Evolutionary conservation across 2,888 invertebrate species (phyloP).

Genomic region (Latrodectus elegans): DNA sequence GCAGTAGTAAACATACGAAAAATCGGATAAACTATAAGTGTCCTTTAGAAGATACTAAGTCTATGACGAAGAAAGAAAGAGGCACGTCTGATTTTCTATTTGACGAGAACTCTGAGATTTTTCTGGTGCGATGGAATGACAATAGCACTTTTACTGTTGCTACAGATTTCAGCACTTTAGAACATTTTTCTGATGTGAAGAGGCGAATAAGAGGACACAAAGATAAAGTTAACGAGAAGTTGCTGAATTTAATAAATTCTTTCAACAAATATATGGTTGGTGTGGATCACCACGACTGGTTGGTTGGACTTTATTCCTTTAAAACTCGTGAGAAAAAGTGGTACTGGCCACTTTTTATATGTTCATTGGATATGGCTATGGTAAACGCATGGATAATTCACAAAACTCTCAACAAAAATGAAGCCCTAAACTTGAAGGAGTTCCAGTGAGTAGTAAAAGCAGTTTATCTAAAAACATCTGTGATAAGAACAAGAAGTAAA

Average conservation of each 20-base stretch:
- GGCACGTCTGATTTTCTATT: slow-evolving; percentile 29
- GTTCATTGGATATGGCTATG: too few species aligned
- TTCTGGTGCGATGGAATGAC: slow-evolving; percentile 29
- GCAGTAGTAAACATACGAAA: background rate
- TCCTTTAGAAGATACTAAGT: slow-evolving; percentile 32
- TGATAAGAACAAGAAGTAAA: background rate
- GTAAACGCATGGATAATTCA: background rate
- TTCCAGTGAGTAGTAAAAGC: background rate
- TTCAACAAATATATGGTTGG: too few species aligned
- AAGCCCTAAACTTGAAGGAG: background rate
- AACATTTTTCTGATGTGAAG: slow-evolving; percentile 15
- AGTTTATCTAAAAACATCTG: background rate
- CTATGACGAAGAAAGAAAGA: slow-evolving; percentile 27
- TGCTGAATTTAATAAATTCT: too few species aligned
- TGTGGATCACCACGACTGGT: too few species aligned
- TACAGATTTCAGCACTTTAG: slow-evolving; percentile 13
- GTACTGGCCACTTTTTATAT: too few species aligned
- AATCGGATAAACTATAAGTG: slow-evolving; percentile 29
- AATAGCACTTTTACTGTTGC: slow-evolving; percentile 21
- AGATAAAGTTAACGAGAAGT: slow-evolving; percentile 23
- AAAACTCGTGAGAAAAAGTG: too few species aligned
- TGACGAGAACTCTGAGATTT: slow-evolving; percentile 22
- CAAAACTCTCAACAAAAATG: background rate
- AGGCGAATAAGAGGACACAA: slow-evolving; percentile 32
- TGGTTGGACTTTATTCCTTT: too few species aligned